These are phyloP conservation scores for Melitaea athalia DNA, from an alignment of 2,888 invertebrate species.

Conservation along the genomic window DNA sequence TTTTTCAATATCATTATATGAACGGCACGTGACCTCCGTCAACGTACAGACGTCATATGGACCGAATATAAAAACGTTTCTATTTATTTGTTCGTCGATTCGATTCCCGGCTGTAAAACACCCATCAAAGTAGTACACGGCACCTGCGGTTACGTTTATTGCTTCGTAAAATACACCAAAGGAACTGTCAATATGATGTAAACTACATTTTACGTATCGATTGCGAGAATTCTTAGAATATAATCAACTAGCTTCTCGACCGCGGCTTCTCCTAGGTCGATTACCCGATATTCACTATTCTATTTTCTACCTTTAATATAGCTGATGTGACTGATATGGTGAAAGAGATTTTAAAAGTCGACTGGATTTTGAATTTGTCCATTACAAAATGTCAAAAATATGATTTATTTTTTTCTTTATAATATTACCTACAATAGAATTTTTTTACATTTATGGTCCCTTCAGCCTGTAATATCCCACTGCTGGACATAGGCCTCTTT, in stretches of 20 bases:
- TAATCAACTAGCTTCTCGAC: background rate
- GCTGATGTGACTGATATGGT: too few relatives aligned
- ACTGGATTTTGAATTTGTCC: too few relatives aligned
- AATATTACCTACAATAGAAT: too few relatives aligned
- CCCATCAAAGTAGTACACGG: slow-evolving; percentile 46
- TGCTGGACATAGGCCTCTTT: too few relatives aligned
- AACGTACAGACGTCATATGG: slow-evolving; percentile 2
- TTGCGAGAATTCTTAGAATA: background rate
- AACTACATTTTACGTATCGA: slow-evolving; percentile 8
- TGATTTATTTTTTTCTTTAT: too few relatives aligned
- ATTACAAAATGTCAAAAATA: too few relatives aligned
- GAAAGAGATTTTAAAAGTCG: too few relatives aligned
- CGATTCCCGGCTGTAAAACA: slow-evolving; percentile 51
- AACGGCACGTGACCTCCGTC: background rate
- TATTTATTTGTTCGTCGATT: slow-evolving; percentile 50
- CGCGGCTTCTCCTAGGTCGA: too few relatives aligned
- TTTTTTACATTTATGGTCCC: too few relatives aligned
- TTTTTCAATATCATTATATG: background rate
- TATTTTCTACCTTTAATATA: too few relatives aligned
- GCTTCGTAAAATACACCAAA: slow-evolving; percentile 31
- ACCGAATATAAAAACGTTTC: background rate
- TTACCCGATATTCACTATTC: too few relatives aligned
- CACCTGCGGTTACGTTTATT: slow-evolving; percentile 46
- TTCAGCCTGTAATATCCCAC: too few relatives aligned
- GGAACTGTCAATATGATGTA: slow-evolving; percentile 22